phyloP scores from a whole-genome alignment of 2,113 vertebrate species.

The Loxodonta africana region DNA sequence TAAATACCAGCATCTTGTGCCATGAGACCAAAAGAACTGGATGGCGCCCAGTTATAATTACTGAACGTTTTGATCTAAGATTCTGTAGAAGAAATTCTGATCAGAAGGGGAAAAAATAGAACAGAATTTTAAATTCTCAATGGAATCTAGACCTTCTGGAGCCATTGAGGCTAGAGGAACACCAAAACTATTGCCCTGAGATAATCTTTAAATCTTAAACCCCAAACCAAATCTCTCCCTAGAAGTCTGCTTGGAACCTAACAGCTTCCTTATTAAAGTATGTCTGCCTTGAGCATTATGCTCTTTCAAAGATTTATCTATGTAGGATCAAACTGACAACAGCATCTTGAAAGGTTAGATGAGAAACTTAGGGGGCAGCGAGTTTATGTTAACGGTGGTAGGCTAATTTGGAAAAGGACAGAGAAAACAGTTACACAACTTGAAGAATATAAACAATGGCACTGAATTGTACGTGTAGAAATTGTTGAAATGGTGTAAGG shows the following conservation, averaged over 20 bases:
- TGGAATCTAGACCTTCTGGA: neutral
- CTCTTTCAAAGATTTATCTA: neutral
- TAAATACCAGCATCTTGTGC: neutral
- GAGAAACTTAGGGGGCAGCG: neutral
- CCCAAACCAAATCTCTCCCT: neutral
- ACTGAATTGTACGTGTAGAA: neutral
- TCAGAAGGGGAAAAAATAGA: neutral
- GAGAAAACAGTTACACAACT: neutral
- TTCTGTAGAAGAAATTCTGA: neutral
- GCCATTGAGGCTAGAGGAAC: neutral
- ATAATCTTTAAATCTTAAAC: neutral
- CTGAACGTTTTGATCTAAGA: neutral
- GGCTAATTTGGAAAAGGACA: neutral
- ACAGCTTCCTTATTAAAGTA: neutral
- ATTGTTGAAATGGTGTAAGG: neutral
- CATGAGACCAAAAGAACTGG: neutral
- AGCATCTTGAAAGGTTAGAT: neutral
- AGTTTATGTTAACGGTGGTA: neutral
- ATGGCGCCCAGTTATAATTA: neutral
- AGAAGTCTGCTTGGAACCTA: neutral
- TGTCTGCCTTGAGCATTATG: neutral
- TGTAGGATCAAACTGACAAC: neutral
- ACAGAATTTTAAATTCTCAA: neutral
- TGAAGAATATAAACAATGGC: neutral
- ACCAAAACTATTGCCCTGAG: neutral